Base-by-base conservation (phyloP, 2,888 invertebrate species). In the Ischnura elegans region DNA sequence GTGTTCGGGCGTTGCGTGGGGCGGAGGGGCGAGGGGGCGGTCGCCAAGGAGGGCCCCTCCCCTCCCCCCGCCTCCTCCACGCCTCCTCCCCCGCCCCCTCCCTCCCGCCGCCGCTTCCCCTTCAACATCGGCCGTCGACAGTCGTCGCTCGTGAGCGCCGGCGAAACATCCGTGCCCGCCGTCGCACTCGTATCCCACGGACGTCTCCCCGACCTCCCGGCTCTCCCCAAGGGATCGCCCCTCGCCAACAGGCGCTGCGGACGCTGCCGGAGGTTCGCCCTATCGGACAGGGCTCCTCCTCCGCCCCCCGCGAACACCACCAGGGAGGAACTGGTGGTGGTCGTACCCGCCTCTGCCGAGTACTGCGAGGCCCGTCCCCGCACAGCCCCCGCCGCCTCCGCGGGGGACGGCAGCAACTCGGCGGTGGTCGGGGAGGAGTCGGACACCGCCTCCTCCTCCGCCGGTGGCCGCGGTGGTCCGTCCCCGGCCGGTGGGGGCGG, bases 101-200 rank as follows among this genome's bases (percentile, higher is more conserved):
- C 29, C 55, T 51, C 87, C 47, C 51, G 36, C 8, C 87, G 87
- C 36, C 87, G 87, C 46, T 87, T 87, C 55, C 87, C 87, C 87
- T 87, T 87, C 87, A 51, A 42, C 42, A 51, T 51, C 42, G 29
- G 55, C 87, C 87, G 87, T 21, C 87, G 55, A 76, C 76, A 76
- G 76, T 76, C 76, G 87, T 87, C 87, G 87, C 87, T 87, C 87
- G 87, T 87, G 51, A 55, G 87, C 42, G 87, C 87, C 51, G 87
- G 87, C 87, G 87, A 87, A 87, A 42, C 51, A 55, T 36, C 42
- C 19, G 47, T 47, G 36, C 29, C 87, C 42, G 55, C 55, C 87
- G 87, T 87, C 87, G 42, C 87, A 13, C 36, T 76, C 36, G 76
- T 76, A 8, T 76, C 76, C 76, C 29, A 29, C 76, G 76, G 76